Evolutionary conservation across 2,113 vertebrate species (phyloP).

Genomic region (Egretta garzetta): DNA sequence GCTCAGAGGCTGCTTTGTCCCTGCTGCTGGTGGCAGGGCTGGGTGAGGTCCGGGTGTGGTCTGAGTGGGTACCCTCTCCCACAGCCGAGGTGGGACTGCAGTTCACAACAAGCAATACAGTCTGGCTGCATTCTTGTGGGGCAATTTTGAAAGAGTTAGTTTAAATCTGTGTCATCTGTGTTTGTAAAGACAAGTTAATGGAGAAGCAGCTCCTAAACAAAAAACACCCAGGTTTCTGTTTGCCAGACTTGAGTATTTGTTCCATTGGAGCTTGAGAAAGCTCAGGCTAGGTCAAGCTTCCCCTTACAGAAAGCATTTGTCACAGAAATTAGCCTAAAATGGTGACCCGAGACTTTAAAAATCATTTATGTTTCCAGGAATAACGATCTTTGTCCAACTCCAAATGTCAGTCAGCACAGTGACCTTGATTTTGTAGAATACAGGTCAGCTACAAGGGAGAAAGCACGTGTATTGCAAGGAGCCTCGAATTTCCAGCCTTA

Average conservation of each 20-base stretch:
- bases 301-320: not conserved
- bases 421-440: not conserved
- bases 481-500: not conserved
- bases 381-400: not conserved
- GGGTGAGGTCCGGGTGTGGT: not conserved
- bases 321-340: not conserved
- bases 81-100: not conserved
- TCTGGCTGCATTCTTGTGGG: not conserved
- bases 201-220: not conserved
- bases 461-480: not conserved
- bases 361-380: not conserved
- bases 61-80: not conserved
- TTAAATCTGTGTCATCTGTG: not conserved
- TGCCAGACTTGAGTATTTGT: not conserved
- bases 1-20: fast-evolving
- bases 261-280: not conserved
- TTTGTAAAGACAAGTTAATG: not conserved
- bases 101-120: not conserved
- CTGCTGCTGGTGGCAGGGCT: fast-evolving
- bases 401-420: not conserved
- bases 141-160: not conserved
- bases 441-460: not conserved
- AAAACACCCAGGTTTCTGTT: not conserved
- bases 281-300: not conserved
- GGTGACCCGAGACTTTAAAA: not conserved